phyloP scores from a whole-genome alignment of 1,140 invertebrate species.

The Dreissena rostriformis region DNA sequence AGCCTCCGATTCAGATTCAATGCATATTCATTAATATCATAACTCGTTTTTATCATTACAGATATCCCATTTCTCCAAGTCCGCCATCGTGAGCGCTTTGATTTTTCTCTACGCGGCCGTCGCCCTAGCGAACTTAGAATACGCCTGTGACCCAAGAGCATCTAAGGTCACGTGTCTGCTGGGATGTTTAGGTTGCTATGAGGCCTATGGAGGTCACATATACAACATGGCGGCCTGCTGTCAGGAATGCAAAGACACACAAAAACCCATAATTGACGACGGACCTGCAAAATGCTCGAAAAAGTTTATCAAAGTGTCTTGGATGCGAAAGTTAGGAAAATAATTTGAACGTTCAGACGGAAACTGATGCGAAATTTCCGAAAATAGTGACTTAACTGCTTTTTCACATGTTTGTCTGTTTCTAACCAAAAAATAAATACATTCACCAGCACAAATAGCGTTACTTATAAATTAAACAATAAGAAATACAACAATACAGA shows the following conservation, averaged over 20 bases:
- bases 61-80: background rate
- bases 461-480: too few species aligned
- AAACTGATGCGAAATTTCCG: too few species aligned
- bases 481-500: too few species aligned
- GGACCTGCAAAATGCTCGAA: conserved; percentile 62
- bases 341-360: background rate
- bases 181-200: conserved; percentile 65
- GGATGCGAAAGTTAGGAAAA: conserved; percentile 58
- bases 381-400: too few species aligned
- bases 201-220: conserved; percentile 64
- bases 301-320: conserved; percentile 58
- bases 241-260: conserved; percentile 51
- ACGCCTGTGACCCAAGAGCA: conserved; percentile 59
- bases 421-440: too few species aligned
- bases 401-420: too few species aligned
- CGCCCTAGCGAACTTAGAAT: conserved; percentile 18
- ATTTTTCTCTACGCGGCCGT: background rate
- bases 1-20: too few species aligned
- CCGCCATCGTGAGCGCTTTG: background rate
- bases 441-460: too few species aligned
- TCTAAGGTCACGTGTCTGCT: conserved; percentile 59
- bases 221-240: conserved; percentile 66
- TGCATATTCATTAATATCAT: too few species aligned
- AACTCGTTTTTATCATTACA: background rate
- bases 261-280: conserved; percentile 55